phyloP scores from a whole-genome alignment of 2,113 vertebrate species.

The Ceuthmochares aereus region DNA sequence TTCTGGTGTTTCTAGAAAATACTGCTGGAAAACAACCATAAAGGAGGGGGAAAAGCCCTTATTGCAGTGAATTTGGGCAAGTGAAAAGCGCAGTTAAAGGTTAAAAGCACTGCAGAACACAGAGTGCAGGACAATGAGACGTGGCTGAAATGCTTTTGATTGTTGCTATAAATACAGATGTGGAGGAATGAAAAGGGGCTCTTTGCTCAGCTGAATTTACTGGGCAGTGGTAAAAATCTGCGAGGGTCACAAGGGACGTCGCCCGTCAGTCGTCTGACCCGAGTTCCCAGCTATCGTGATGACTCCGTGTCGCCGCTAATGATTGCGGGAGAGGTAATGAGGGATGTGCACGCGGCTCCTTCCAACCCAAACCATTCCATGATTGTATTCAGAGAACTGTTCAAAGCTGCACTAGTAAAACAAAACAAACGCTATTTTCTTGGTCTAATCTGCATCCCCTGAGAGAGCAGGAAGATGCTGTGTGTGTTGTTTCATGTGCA shows the following conservation, averaged over 20 bases:
- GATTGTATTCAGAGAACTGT: no score
- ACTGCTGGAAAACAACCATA: neutral
- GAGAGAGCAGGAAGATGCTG: neutral
- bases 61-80: neutral
- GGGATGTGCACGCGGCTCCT: no score
- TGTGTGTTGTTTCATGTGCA: neutral
- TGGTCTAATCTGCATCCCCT: no score
- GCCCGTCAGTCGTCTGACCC: neutral
- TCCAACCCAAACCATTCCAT: no score
- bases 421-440: no score
- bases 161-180: slow-evolving; percentile 21
- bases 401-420: no score
- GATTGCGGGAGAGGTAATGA: neutral
- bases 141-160: neutral
- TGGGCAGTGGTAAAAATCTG: neutral
- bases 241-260: neutral
- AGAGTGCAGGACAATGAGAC: neutral
- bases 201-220: neutral
- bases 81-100: neutral
- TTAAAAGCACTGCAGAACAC: neutral
- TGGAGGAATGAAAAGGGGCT: neutral
- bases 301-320: neutral
- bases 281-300: neutral
- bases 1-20: neutral
- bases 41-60: neutral